phyloP scores from a whole-genome alignment of 2,888 invertebrate species.

The Tiliacea citrago region DNA sequence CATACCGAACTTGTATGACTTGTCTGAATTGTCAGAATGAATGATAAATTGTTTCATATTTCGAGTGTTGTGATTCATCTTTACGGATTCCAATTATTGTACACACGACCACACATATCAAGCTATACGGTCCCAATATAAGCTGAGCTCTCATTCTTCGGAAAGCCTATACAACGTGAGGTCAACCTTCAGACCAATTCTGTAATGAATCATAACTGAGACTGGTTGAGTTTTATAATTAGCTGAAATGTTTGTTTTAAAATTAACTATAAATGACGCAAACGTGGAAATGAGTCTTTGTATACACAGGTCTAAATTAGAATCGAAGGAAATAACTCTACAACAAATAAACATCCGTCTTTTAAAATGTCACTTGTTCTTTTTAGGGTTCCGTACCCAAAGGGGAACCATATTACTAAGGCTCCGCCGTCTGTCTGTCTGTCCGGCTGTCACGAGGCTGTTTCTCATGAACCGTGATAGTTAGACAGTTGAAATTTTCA shows the following conservation, averaged over 20 bases:
- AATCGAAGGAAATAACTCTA: conserved; percentile 5
- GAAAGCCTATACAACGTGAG: neutral
- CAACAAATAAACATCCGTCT: neutral
- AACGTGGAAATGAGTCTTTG: conserved; percentile 21
- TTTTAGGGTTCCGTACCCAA: too few species aligned
- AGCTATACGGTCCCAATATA: neutral
- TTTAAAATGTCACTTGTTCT: neutral
- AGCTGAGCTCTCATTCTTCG: neutral
- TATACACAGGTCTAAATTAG: conserved; percentile 20
- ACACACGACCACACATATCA: neutral
- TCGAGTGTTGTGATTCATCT: conserved; percentile 51
- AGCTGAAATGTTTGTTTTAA: conserved; percentile 46
- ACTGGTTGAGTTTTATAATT: conserved; percentile 35
- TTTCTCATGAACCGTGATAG: too few species aligned
- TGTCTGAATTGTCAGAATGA: conserved; percentile 47
- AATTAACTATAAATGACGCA: conserved; percentile 54
- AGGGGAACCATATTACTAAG: too few species aligned
- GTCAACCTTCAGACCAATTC: neutral
- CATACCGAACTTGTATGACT: conserved; percentile 43
- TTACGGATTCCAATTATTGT: conserved; percentile 8
- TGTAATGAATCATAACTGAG: conserved; percentile 41
- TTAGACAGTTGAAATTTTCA: too few species aligned
- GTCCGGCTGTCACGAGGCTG: too few species aligned
- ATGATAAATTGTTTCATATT: conserved; percentile 56
- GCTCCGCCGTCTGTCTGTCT: too few species aligned